These are phyloP conservation scores for Himalopsyche phryganea DNA, from an alignment of 1,140 invertebrate species.

Conservation along the genomic window DNA sequence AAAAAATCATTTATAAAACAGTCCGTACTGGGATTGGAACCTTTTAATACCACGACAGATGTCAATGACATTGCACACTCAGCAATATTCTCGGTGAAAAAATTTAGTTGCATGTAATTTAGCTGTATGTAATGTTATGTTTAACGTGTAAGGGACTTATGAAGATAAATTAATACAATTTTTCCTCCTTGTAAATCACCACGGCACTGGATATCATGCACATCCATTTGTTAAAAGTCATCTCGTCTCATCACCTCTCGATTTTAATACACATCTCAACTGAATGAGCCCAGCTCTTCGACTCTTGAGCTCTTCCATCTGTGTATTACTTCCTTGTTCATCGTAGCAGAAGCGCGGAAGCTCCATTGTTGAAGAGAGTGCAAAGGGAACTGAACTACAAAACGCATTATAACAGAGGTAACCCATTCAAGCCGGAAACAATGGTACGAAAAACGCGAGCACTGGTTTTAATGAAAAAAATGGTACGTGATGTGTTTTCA, in stretches of 20 bases:
- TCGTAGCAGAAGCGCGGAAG: conserved; percentile 5
- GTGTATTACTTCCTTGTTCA: conserved; percentile 15
- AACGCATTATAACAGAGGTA: conserved; percentile 11
- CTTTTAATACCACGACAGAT: too few relatives aligned
- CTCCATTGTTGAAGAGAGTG: conserved; percentile 10
- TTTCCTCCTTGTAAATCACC: too few relatives aligned
- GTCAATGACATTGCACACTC: too few relatives aligned
- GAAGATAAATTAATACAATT: too few relatives aligned
- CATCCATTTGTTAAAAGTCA: not conserved
- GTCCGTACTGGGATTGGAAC: too few relatives aligned
- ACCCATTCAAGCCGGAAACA: conserved; percentile 15
- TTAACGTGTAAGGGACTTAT: too few relatives aligned
- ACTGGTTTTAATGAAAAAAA: not conserved
- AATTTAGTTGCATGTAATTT: too few relatives aligned
- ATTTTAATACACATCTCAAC: not conserved
- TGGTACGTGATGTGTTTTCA: not conserved
- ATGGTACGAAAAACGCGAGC: not conserved
- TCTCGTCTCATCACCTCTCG: not conserved
- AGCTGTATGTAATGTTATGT: too few relatives aligned
- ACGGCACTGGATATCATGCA: too few relatives aligned
- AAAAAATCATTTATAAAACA: too few relatives aligned
- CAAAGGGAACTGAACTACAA: conserved; percentile 9
- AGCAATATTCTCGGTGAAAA: too few relatives aligned
- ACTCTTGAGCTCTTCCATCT: not conserved
- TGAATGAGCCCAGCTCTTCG: too few relatives aligned